Conservation (phyloP, 1,140 invertebrate genomes). For the Camponotus pennsylvanicus region DNA sequence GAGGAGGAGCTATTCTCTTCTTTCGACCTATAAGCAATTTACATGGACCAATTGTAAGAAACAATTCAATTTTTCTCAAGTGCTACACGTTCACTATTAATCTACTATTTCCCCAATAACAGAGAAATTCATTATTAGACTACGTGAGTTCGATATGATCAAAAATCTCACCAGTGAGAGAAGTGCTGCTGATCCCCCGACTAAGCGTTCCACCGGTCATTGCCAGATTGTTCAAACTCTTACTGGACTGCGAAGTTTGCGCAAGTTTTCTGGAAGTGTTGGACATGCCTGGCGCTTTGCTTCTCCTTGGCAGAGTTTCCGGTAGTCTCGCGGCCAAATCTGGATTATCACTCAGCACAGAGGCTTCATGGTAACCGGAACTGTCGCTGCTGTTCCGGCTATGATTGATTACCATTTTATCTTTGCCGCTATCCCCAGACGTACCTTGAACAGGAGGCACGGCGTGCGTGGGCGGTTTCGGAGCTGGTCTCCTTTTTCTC, state of each 20-base stretch:
- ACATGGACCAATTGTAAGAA: not conserved
- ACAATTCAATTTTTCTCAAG: no score
- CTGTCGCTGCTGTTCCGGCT: slow-evolving; percentile 92
- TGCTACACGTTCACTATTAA: no score
- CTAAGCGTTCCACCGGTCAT: slow-evolving; percentile 74
- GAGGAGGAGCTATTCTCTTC: slow-evolving; percentile 82
- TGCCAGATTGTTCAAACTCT: slow-evolving; percentile 82
- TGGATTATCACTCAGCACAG: slow-evolving; percentile 89
- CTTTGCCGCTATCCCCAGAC: slow-evolving; percentile 60
- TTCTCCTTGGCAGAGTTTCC: slow-evolving; percentile 82
- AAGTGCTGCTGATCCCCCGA: slow-evolving; percentile 83
- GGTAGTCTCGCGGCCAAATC: slow-evolving; percentile 83
- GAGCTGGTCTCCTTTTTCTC: slow-evolving; percentile 88
- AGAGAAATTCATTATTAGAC: no score
- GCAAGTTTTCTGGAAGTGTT: slow-evolving; percentile 81
- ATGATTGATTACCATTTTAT: slow-evolving; percentile 87
- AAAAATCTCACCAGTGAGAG: slow-evolving; percentile 79
- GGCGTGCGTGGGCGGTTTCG: slow-evolving; percentile 86
- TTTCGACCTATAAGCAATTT: slow-evolving; percentile 78
- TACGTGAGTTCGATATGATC: no score
- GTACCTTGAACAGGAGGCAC: not conserved
- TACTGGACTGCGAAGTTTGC: slow-evolving; percentile 83
- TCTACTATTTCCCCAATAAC: no score
- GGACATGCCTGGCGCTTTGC: slow-evolving; percentile 71
- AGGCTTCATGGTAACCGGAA: slow-evolving; percentile 92